These are phyloP conservation scores for Eleutherodactylus coqui DNA, from an alignment of 2,797 vertebrate species.

Conservation along the genomic window DNA sequence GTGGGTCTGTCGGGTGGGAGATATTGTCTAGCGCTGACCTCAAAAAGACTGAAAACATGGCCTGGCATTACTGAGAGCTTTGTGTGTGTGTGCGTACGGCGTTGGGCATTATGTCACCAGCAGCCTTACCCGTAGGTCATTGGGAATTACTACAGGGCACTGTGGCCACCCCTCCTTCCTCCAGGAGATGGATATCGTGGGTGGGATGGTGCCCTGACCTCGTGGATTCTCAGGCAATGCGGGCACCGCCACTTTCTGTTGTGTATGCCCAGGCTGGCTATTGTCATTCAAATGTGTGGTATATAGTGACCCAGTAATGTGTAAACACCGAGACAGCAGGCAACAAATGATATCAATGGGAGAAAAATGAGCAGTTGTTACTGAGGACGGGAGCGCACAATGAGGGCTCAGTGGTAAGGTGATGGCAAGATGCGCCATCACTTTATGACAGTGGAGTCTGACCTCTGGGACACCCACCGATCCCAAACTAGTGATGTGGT, in stretches of 20 bases:
- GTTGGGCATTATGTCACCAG: conserved; percentile 44
- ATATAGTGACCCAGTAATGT: background rate
- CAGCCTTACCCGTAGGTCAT: conserved; percentile 30
- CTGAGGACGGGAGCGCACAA: too few species aligned
- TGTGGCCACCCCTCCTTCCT: background rate
- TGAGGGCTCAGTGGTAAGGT: too few species aligned
- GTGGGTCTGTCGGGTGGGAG: conserved; percentile 12
- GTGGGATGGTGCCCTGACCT: background rate
- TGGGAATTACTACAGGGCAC: conserved; percentile 31
- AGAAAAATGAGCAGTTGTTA: too few species aligned
- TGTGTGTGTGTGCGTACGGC: conserved; percentile 24
- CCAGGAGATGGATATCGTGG: background rate
- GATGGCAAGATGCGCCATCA: too few species aligned
- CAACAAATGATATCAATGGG: too few species aligned
- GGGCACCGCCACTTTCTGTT: background rate
- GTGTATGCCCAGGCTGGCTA: background rate
- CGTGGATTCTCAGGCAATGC: background rate
- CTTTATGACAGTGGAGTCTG: too few species aligned
- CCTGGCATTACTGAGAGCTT: conserved; percentile 38
- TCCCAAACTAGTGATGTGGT: too few species aligned
- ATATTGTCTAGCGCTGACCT: conserved; percentile 54
- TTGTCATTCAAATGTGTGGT: background rate
- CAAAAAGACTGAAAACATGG: conserved; percentile 45
- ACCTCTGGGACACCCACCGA: too few species aligned
- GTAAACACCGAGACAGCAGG: background rate